Percentiles rank a stretch among this genome's conserved stretches.
These are phyloP conservation scores for Marronus borbonicus DNA, from an alignment of 2,888 invertebrate genomes.

Conservation along the genomic window DNA sequence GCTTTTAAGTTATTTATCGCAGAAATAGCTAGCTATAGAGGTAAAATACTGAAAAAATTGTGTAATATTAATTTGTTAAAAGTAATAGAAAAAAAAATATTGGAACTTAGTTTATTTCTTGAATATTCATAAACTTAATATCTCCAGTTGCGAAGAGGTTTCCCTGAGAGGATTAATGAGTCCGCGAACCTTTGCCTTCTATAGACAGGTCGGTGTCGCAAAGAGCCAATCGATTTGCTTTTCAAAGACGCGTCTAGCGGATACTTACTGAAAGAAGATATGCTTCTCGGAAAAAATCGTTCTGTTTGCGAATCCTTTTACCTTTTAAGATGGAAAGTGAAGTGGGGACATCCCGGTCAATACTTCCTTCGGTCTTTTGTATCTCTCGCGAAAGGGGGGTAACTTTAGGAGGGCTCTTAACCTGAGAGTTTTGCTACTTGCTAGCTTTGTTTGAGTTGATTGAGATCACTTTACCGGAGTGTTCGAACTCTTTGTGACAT, in stretches of 20 bases:
- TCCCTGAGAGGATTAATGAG: slow-evolving; percentile 16
- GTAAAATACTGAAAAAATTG: background rate
- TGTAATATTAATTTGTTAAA: background rate
- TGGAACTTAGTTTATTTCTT: background rate
- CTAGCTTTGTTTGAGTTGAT: slow-evolving; percentile 8
- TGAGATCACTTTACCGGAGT: slow-evolving; percentile 24
- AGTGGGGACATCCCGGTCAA: slow-evolving; percentile 22
- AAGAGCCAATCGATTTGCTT: slow-evolving; percentile 15
- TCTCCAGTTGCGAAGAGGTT: background rate
- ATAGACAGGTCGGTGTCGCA: background rate
- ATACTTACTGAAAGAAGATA: slow-evolving; percentile 27
- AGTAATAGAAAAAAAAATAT: background rate
- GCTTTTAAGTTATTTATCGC: slow-evolving; percentile 1
- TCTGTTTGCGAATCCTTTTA: slow-evolving; percentile 15
- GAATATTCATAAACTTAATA: slow-evolving; percentile 1
- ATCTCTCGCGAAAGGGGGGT: slow-evolving; percentile 1
- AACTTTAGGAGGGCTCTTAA: slow-evolving; percentile 19
- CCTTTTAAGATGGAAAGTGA: slow-evolving; percentile 9
- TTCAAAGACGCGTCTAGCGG: slow-evolving; percentile 4
- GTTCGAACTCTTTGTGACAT: slow-evolving; percentile 23
- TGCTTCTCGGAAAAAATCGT: slow-evolving; percentile 16
- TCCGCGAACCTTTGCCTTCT: background rate
- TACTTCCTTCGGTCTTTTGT: slow-evolving; percentile 17
- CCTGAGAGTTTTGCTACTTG: slow-evolving; percentile 23
- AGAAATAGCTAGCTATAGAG: background rate